phyloP scores from a whole-genome alignment of 2,113 vertebrate species.

The Caretta caretta region DNA sequence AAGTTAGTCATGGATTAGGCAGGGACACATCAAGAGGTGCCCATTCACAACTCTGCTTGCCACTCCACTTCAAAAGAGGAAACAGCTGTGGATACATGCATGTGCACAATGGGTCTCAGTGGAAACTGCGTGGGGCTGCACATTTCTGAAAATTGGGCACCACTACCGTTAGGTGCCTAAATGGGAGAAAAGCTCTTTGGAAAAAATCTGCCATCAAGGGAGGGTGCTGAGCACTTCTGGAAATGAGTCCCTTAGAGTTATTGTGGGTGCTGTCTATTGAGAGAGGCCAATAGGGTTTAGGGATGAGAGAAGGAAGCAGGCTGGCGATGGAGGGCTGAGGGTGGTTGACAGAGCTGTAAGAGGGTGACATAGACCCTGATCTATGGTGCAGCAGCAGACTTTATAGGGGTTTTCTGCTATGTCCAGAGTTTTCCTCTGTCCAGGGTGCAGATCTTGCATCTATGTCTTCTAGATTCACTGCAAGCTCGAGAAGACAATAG shows the following conservation, averaged over 20 bases:
- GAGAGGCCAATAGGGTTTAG: background rate
- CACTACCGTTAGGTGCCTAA: constrained; percentile 4
- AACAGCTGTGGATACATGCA: constrained; percentile 51
- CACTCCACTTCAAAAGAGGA: constrained; percentile 8
- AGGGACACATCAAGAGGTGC: background rate
- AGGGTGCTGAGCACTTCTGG: constrained; percentile 31
- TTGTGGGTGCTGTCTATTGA: constrained; percentile 52
- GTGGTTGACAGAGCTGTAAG: background rate
- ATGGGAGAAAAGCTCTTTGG: constrained; percentile 14
- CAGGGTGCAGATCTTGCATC: background rate
- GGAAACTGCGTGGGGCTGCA: constrained; percentile 57
- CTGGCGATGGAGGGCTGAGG: background rate
- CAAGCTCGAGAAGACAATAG: background rate
- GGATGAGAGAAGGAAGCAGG: background rate
- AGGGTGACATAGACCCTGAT: background rate
- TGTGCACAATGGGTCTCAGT: background rate
- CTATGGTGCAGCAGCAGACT: constrained; percentile 11
- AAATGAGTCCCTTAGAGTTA: background rate
- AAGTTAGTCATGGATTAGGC: background rate
- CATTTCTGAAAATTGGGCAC: background rate
- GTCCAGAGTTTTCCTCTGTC: background rate
- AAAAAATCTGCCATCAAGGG: constrained; percentile 65
- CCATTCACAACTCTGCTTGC: background rate
- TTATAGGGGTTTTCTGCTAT: background rate
- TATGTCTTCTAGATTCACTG: background rate